phyloP scores from a whole-genome alignment of 1,140 invertebrate species.

The Pogonognathellus flavescens region DNA sequence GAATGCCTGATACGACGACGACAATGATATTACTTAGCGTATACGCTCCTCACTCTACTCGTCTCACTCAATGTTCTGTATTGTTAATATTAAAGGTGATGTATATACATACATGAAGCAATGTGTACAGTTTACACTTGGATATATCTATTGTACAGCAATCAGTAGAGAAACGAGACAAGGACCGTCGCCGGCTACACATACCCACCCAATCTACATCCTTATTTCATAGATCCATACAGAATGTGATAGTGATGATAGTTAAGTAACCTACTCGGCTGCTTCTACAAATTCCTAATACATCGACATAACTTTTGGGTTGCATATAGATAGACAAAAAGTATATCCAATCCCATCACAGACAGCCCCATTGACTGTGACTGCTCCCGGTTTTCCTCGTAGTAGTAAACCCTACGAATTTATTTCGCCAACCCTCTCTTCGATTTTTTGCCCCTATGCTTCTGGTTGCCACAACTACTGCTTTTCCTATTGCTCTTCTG shows the following conservation, averaged over 20 bases:
- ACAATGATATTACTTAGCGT: background rate
- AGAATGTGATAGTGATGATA: background rate
- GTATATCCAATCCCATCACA: background rate
- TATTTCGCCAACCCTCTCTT: constrained; percentile 59
- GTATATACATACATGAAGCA: background rate
- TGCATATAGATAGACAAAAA: background rate
- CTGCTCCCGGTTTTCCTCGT: constrained; percentile 37
- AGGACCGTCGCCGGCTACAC: background rate
- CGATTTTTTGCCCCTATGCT: constrained; percentile 59
- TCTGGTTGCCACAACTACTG: constrained; percentile 16
- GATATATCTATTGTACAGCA: background rate
- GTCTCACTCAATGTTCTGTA: background rate
- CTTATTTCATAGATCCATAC: background rate
- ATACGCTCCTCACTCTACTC: background rate
- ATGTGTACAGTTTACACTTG: too few species aligned
- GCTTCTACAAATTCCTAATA: background rate
- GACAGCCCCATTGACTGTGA: background rate
- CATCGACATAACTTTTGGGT: background rate
- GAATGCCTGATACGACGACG: background rate
- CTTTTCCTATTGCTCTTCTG: background rate
- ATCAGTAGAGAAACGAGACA: background rate
- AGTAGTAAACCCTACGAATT: constrained; percentile 52
- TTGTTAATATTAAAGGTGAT: constrained; percentile 17
- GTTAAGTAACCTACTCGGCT: background rate
- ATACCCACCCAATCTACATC: background rate